Evolutionary conservation across 2,888 invertebrate species (phyloP), one percentile per base, ranked within the genome.

Genomic region (Drymonia ruficornis): DNA sequence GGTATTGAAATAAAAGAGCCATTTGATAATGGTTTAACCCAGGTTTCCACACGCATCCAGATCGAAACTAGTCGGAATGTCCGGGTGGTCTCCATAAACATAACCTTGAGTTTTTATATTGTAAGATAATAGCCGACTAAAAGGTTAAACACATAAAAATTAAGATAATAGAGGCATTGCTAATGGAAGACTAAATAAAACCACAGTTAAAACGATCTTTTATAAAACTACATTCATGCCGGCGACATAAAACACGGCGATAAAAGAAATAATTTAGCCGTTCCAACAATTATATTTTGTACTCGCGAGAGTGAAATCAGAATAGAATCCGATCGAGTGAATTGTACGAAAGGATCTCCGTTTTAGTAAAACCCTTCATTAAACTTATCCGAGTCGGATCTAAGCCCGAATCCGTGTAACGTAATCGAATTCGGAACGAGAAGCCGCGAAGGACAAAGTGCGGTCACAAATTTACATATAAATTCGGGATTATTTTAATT

Each of bases 401-500:
- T 87, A 78, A 87, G 82, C 84, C 75, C 69, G 79, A 85, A 87
- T 87, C 79, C 81, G 83, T 87, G 88, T 88, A 86, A 84, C 83
- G 80, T 87, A 89, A 91, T 90, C 89, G 91, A 91, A 89, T 89
- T 83, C 70, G 83, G 79, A 83, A 87, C 81, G 84, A 83, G 84
- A 74, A 87, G 83, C 89, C 86, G 86, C 86, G 84, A 87, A 89
- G 89, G 89, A 88, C 89, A 84, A 86, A 88, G 80, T 85, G 88
- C 86, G 89, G 89, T 86, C 85, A 86, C 83, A 78, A 87, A 91
- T 90, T 91, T 86, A 86, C 91, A 91, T 91, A 87, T 89, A 90
- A 89, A 90, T 90, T 90, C 76, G 81, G 87, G 87, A 89, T 91
- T 88, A 89, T 89, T 90, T 90, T 91, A 91, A 91, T 91, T 90